Evolutionary conservation across 2,113 vertebrate species (phyloP).

Genomic region (Eubucco bourcierii): DNA sequence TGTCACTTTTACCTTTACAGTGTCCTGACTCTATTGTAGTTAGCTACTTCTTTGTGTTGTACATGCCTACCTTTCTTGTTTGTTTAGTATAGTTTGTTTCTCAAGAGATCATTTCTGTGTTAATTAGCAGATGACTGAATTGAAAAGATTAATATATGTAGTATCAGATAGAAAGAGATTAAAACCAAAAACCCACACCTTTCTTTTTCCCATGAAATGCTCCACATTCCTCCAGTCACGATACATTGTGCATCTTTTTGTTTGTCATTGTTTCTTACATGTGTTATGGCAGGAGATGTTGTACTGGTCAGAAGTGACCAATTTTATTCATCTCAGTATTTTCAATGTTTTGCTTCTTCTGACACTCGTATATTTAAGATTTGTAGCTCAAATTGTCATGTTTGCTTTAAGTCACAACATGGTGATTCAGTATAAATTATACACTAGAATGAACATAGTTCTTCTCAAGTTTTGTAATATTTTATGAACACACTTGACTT

Average conservation of each 20-base stretch:
- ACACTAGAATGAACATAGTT: not conserved
- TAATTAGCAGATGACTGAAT: not conserved
- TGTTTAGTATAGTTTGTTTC: not conserved
- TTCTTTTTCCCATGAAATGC: not conserved
- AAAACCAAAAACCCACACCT: not conserved
- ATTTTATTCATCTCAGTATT: not conserved
- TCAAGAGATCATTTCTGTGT: not conserved
- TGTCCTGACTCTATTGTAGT: not conserved
- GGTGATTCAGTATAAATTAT: not conserved
- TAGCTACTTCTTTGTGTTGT: not conserved
- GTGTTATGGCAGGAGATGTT: not conserved
- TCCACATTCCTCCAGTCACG: accelerated
- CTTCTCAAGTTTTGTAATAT: not conserved
- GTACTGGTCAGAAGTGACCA: not conserved
- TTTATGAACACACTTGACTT: not conserved
- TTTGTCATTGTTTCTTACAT: not conserved
- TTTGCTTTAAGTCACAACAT: not conserved
- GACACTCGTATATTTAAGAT: not conserved
- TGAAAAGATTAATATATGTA: not conserved
- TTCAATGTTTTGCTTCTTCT: not conserved
- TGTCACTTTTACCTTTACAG: not conserved
- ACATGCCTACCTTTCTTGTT: not conserved
- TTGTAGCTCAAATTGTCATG: not conserved
- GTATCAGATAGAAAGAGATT: not conserved
- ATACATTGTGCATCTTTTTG: not conserved